Evolutionary conservation across 1,140 invertebrate species (phyloP), one percentile per base, ranked within the genome.

Genomic region (Bicyclus anynana): DNA sequence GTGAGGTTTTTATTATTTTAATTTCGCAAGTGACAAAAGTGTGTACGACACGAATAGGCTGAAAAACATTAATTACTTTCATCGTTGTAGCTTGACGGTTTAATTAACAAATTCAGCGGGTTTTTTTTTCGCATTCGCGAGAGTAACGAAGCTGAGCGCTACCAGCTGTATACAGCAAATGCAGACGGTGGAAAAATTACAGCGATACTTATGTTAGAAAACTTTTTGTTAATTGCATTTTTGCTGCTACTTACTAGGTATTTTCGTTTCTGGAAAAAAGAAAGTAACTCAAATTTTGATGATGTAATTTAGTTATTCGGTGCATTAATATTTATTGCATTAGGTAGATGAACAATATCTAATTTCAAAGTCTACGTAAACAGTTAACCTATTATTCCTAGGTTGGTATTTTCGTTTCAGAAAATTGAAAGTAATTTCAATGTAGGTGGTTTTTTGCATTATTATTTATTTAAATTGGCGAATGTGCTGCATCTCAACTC

Each of bases 1-100:
- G 67, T 72, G 65, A 73, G 73, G 57, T 67, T 50, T 23, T 23
- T n/a, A n/a, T n/a, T n/a, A n/a, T n/a, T 23, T 57, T 63, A 20
- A 6, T 50, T 42, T 33, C 4, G 40, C 42, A 35, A 42, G 37
- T 52, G 37, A 58, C 35, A 37, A 52, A 53, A 57, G 59, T 40
- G 33, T 44, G 38, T 44, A 29, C 61, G 56, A 60, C 38, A 53
- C 35, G 49, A 50, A 62, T 57, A 51, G 33, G 58, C 61, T 59
- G n/a, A n/a, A n/a, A 61, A 65, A 51, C 44, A 49, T 61, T 67
- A 65, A 54, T 59, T 59, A 64, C 38, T 55, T 40, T 14, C 48
- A 38, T 55, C 44, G 52, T 51, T 40, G 57, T 38, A 21, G 26
- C 56, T 57, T 50, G 29, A 40, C 40, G 56, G 16, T 37, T 62